Evolutionary conservation across 2,888 invertebrate species (phyloP).

Genomic region (Artemia sp.): DNA sequence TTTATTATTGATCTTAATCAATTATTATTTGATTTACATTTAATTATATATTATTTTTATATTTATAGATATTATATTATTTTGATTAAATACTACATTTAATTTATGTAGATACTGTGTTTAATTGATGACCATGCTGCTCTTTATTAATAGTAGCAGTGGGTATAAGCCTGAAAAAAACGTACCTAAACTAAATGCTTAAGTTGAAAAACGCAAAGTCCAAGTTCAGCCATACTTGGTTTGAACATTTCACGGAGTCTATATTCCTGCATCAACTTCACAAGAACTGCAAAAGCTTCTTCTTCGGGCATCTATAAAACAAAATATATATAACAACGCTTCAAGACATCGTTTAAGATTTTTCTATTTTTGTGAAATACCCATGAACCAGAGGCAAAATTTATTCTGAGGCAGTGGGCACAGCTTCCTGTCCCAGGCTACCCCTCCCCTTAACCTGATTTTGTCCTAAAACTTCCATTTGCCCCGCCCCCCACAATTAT

Average conservation of each 20-base stretch:
- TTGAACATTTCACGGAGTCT: conserved; percentile 97
- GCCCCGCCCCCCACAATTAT: no score
- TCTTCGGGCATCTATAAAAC: conserved; percentile 86
- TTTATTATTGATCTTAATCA: no score
- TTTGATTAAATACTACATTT: background rate
- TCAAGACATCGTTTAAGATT: conserved; percentile 19
- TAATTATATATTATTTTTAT: no score
- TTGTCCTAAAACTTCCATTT: no score
- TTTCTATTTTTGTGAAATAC: background rate
- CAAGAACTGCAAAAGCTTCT: conserved; percentile 93
- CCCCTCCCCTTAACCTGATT: no score
- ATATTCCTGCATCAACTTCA: conserved; percentile 94
- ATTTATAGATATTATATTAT: no score
- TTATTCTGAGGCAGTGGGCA: no score
- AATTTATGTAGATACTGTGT: background rate
- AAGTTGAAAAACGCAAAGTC: conserved; percentile 95
- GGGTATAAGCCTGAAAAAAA: background rate
- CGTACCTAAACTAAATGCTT: conserved; percentile 69
- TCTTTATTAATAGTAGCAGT: no score
- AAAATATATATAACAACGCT: conserved; percentile 18
- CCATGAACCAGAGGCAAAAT: no score
- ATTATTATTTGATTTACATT: no score
- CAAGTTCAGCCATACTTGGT: conserved; percentile 95
- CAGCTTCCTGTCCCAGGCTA: no score
- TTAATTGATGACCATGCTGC: no score